Base-by-base conservation (phyloP, 2,888 invertebrate genomes). In the Drosophila koepferae region DNA sequence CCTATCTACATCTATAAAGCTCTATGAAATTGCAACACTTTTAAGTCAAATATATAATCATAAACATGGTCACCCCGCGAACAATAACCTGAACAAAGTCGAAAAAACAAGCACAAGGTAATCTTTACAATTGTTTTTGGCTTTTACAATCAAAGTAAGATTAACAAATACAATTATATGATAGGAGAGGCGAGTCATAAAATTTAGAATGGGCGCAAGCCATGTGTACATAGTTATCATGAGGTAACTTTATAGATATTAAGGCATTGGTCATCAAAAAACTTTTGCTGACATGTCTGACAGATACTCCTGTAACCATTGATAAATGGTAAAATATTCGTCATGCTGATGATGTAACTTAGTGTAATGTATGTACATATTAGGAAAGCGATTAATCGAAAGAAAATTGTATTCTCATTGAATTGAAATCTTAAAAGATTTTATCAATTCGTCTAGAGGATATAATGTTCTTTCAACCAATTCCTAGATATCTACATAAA, bases 11-110 rank as follows among this genome's bases (percentile, higher is more conserved):
- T 3, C n/a, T n/a, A 2, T 31, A 8, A 12, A 10, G 10, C 49
- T n/a, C 10, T 9, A 14, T 44, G 44, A 5, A 20, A 44, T 44
- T 44, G 6, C 46, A 23, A 20, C 46, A 28, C 23, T 46, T 46
- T 46, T n/a, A 49, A 49, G 31, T 31, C n/a, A 18, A 49, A n/a
- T 49, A 31, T n/a, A 49, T 31, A 31, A 49, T 49, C 49, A 49
- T 18, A 49, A 49, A 12, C 31, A 49, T 34, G 31, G 49, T 49
- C 49, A 49, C 49, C 49, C 49, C 31, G n/a, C n/a, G 40, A 40
- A 40, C 40, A 40, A 40, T 40, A 40, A 2, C 16, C 40, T 14
- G 28, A n/a, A 31, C 49, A 49, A 49, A 49, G 31, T n/a, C 49
- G 31, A 31, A n/a, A n/a, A n/a, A 49, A 49, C 31, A 31, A 31